phyloP scores from a whole-genome alignment of 2,797 vertebrate genomes.

The Chrosomus eos region DNA sequence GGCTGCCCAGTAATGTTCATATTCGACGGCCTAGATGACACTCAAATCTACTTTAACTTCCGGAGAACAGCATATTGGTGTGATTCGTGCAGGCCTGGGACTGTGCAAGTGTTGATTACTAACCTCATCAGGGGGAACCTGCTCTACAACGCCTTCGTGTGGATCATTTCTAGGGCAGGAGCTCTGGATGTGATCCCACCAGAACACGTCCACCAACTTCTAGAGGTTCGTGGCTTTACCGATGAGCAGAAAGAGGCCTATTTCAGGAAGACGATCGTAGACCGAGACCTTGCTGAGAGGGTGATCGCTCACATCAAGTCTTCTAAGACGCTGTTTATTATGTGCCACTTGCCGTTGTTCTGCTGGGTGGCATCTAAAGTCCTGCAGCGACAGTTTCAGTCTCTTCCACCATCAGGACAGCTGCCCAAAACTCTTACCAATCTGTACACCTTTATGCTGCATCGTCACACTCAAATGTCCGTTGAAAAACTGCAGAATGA shows the following conservation, averaged over 20 bases:
- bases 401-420: constrained; percentile 30
- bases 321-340: constrained; percentile 71
- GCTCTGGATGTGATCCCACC: constrained; percentile 61
- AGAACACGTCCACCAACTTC: constrained; percentile 59
- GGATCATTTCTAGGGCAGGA: constrained; percentile 68
- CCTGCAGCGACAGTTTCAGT: constrained; percentile 59
- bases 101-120: constrained; percentile 65
- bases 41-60: constrained; percentile 65
- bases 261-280: constrained; percentile 71
- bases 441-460: constrained; percentile 75
- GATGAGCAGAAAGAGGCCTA: constrained; percentile 70
- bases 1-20: constrained; percentile 72
- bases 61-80: constrained; percentile 54
- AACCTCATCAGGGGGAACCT: constrained; percentile 76
- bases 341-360: constrained; percentile 81
- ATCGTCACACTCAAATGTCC: constrained; percentile 58
- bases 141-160: constrained; percentile 48
- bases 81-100: constrained; percentile 41
- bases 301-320: constrained; percentile 69
- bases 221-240: constrained; percentile 75
- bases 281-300: constrained; percentile 65
- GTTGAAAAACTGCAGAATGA: constrained; percentile 48
- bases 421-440: constrained; percentile 70
- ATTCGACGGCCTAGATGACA: constrained; percentile 80
- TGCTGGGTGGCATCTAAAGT: constrained; percentile 65